These are phyloP conservation scores for Urocyon cinereoargenteus DNA, from an alignment of 2,797 vertebrate species.

Conservation along the genomic window DNA sequence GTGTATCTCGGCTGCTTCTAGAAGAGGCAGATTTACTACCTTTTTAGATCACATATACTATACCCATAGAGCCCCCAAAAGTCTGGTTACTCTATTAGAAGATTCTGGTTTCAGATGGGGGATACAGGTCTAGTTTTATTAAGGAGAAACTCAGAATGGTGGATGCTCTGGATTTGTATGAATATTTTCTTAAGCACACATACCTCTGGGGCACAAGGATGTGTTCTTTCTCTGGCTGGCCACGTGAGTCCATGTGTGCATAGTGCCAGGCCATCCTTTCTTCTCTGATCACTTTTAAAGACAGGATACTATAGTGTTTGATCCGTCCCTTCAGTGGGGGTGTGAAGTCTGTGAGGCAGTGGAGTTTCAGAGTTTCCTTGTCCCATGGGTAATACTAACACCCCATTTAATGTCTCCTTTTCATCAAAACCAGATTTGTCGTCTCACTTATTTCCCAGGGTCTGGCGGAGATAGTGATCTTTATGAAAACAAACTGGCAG, in stretches of 20 bases:
- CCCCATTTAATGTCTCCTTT: conserved; percentile 76
- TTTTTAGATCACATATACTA: not conserved
- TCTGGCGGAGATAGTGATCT: conserved; percentile 82
- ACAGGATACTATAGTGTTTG: not conserved
- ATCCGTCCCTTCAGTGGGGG: not conserved
- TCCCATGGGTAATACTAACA: conserved; percentile 73
- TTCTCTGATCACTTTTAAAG: conserved; percentile 19
- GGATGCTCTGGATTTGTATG: not conserved
- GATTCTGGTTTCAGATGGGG: not conserved
- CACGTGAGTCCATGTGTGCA: not conserved
- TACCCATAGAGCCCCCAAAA: not conserved
- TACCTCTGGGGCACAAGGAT: not conserved
- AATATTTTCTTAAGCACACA: not conserved
- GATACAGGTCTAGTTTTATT: conserved; percentile 9
- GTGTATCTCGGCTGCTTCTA: not conserved
- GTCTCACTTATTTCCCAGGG: conserved; percentile 77
- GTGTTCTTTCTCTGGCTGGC: not conserved
- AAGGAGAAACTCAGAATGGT: not conserved
- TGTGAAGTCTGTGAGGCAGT: conserved; percentile 51
- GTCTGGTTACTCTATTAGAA: not conserved
- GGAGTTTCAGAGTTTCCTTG: conserved; percentile 54
- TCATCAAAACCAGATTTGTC: conserved; percentile 82
- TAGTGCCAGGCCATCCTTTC: not conserved
- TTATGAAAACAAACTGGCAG: conserved; percentile 81
- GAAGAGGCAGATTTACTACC: not conserved